phyloP scores from a whole-genome alignment of 2,797 vertebrate species.

The Phataginus tetradactyla region DNA sequence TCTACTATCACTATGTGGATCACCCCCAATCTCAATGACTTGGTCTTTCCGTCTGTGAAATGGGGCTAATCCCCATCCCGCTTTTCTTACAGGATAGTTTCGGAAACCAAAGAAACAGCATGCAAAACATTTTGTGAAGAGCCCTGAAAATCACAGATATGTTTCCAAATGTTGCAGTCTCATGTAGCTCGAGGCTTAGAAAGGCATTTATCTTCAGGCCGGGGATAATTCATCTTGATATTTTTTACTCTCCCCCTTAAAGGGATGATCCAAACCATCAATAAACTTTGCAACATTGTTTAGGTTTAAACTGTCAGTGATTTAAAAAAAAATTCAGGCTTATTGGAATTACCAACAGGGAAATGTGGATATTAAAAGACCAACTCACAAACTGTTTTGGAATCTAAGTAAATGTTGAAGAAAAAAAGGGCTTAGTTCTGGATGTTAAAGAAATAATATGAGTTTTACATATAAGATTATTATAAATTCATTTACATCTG shows the following conservation, averaged over 20 bases:
- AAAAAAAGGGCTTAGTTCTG: not conserved
- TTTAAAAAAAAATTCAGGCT: not conserved
- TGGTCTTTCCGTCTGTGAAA: not conserved
- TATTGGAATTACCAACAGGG: not conserved
- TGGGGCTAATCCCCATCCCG: not conserved
- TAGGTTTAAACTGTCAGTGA: not conserved
- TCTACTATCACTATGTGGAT: not conserved
- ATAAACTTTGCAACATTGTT: not conserved
- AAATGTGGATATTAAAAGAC: not conserved
- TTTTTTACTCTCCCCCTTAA: not conserved
- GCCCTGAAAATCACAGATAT: not conserved
- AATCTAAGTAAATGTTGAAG: not conserved
- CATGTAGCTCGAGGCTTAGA: not conserved
- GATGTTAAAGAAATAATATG: not conserved
- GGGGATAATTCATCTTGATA: not conserved
- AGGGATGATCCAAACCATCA: not conserved
- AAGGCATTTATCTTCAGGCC: not conserved
- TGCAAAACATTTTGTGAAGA: not conserved
- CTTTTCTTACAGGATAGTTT: not conserved
- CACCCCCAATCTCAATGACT: not conserved
- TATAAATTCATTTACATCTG: not conserved
- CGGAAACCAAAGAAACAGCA: not conserved
- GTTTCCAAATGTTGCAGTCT: not conserved
- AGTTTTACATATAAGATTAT: not conserved
- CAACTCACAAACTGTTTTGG: not conserved